Conservation (phyloP, 2,797 vertebrate species). For the Menidia menidia region DNA sequence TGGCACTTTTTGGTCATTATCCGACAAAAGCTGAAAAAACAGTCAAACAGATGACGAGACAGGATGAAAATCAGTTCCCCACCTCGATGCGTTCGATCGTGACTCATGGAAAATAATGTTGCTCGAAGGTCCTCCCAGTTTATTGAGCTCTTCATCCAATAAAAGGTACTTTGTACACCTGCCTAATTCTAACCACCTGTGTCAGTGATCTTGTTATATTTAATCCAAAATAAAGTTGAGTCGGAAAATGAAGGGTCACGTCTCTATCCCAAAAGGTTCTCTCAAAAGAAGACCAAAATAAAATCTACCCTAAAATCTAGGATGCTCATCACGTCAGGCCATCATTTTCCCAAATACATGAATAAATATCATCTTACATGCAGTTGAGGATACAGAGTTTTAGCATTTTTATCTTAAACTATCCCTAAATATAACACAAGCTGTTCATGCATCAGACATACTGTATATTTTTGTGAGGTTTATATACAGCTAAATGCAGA, state of each 20-base stretch:
- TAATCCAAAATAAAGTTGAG: slow-evolving; percentile 6
- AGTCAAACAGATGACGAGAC: not conserved
- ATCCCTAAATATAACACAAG: no score
- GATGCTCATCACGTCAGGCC: no score
- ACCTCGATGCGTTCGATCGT: not conserved
- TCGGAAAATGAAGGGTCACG: slow-evolving; percentile 1
- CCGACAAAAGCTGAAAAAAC: not conserved
- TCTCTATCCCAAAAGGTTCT: not conserved
- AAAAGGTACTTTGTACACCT: slow-evolving; percentile 10
- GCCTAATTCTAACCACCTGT: slow-evolving; percentile 3
- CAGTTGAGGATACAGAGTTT: no score
- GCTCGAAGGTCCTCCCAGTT: slow-evolving; percentile 4
- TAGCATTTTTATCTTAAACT: not conserved
- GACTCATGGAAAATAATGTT: not conserved
- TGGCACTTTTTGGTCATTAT: not conserved
- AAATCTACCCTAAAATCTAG: no score
- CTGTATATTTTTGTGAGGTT: no score
- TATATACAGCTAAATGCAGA: no score
- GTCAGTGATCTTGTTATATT: slow-evolving; percentile 11
- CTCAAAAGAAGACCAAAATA: no score
- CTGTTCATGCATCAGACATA: no score
- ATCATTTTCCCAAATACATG: no score
- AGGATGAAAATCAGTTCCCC: not conserved
- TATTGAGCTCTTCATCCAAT: slow-evolving; percentile 37
- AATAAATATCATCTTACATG: no score